phyloP scores from a whole-genome alignment of 2,113 vertebrate species.

The Corythornis cristatus region DNA sequence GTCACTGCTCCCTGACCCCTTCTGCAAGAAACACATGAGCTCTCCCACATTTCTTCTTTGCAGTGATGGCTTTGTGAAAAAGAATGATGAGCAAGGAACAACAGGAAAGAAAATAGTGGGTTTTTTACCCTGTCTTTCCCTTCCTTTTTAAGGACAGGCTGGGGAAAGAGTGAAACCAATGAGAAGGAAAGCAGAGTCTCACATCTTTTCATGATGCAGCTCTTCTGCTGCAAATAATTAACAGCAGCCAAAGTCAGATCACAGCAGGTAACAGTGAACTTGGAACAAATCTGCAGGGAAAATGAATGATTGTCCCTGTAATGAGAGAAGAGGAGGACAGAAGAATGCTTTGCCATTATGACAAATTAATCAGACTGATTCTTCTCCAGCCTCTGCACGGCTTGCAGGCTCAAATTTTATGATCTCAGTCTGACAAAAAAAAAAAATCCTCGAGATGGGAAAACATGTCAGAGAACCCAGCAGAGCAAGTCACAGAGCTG shows the following conservation, averaged over 20 bases:
- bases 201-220: neutral
- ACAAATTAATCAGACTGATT: slow-evolving; percentile 46
- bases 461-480: neutral
- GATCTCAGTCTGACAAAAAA: slow-evolving; percentile 9
- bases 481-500: neutral
- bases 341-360: slow-evolving; percentile 7
- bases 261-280: slow-evolving; percentile 5
- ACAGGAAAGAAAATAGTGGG: neutral
- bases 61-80: neutral
- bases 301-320: slow-evolving; percentile 38
- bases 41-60: neutral
- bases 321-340: slow-evolving; percentile 53
- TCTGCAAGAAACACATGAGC: neutral
- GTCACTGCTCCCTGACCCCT: neutral
- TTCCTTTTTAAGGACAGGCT: neutral
- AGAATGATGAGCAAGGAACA: neutral
- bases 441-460: neutral
- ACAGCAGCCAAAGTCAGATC: slow-evolving; percentile 40
- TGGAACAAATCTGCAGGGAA: slow-evolving; percentile 18
- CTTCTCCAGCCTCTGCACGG: neutral
- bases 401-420: neutral
- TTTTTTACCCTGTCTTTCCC: neutral
- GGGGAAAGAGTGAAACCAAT: neutral
- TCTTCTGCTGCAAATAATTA: slow-evolving; percentile 47
- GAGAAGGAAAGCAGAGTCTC: neutral